Conservation (phyloP, 2,888 invertebrate species). For the Coelopa pilipes region DNA sequence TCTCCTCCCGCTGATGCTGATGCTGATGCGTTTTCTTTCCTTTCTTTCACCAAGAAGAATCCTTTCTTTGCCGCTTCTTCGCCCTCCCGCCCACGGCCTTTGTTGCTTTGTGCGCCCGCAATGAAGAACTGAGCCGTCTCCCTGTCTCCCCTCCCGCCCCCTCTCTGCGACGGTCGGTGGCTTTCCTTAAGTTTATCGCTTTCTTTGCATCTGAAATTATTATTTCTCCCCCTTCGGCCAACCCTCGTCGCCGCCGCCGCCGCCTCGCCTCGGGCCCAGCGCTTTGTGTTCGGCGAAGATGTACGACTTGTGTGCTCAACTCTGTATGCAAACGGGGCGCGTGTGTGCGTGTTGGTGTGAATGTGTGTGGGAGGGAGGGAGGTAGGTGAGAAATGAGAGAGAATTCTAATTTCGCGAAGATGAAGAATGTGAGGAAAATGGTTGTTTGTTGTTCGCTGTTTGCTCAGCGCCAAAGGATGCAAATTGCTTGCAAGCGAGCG, state of each 20-base stretch:
- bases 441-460: slow-evolving; percentile 5
- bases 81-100: neutral
- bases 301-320: slow-evolving; percentile 29
- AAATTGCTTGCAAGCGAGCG: slow-evolving; percentile 12
- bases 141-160: neutral
- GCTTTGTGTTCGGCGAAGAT: slow-evolving; percentile 35
- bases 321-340: slow-evolving; percentile 7
- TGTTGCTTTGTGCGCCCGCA: slow-evolving; percentile 16
- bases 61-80: slow-evolving; percentile 9
- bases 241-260: slow-evolving; percentile 11
- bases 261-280: slow-evolving; percentile 14
- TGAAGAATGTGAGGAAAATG: slow-evolving; percentile 27
- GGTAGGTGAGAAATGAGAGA: neutral
- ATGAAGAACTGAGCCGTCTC: slow-evolving; percentile 11
- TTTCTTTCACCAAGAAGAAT: slow-evolving; percentile 10
- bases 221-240: slow-evolving; percentile 8
- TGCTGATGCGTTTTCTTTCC: slow-evolving; percentile 8
- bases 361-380: neutral
- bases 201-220: slow-evolving; percentile 44
- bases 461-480: slow-evolving; percentile 17
- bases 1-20: slow-evolving; percentile 5
- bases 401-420: slow-evolving; percentile 29
- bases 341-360: slow-evolving; percentile 7
- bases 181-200: slow-evolving; percentile 42
- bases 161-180: slow-evolving; percentile 28